Percentiles rank a stretch among this genome's conserved stretches.
Conservation (phyloP, 2,888 invertebrate genomes). For the Lacanobia wlatinum region DNA sequence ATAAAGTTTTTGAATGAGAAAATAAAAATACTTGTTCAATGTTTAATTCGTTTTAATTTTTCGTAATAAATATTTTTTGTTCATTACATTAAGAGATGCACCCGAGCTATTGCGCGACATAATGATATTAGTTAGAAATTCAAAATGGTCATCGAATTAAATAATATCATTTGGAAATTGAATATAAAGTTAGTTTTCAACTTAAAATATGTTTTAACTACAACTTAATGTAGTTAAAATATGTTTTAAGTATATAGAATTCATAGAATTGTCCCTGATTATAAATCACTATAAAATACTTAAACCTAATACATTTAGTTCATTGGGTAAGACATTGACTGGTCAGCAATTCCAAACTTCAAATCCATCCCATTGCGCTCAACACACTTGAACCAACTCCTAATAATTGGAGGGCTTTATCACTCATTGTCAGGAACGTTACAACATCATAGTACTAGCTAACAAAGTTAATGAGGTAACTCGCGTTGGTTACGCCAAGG, state of each 20-base stretch:
- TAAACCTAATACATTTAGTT: constrained; percentile 27
- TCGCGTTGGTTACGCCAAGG: neutral
- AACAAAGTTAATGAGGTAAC: constrained; percentile 1
- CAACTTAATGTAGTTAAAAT: constrained; percentile 24
- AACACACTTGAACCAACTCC: constrained; percentile 27
- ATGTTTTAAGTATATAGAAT: constrained; percentile 38
- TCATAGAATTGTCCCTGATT: constrained; percentile 22
- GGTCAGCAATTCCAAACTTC: constrained; percentile 6
- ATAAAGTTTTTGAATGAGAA: neutral
- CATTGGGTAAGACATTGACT: constrained; percentile 20
- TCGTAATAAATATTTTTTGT: constrained; percentile 63
- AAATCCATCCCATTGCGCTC: constrained; percentile 13
- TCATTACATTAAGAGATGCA: constrained; percentile 60
- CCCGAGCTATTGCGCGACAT: constrained; percentile 50
- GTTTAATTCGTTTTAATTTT: constrained; percentile 53
- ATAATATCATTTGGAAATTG: constrained; percentile 56
- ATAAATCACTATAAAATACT: constrained; percentile 9
- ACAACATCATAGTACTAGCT: constrained; percentile 8
- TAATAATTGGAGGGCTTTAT: constrained; percentile 31
- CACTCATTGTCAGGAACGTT: constrained; percentile 43
- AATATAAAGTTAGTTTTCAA: constrained; percentile 13
- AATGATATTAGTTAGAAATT: constrained; percentile 57
- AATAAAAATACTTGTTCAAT: neutral
- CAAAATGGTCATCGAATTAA: constrained; percentile 49
- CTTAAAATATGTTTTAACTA: constrained; percentile 47